These are phyloP conservation scores for Agrotis ipsilon DNA, from an alignment of 2,888 invertebrate species.

Conservation along the genomic window DNA sequence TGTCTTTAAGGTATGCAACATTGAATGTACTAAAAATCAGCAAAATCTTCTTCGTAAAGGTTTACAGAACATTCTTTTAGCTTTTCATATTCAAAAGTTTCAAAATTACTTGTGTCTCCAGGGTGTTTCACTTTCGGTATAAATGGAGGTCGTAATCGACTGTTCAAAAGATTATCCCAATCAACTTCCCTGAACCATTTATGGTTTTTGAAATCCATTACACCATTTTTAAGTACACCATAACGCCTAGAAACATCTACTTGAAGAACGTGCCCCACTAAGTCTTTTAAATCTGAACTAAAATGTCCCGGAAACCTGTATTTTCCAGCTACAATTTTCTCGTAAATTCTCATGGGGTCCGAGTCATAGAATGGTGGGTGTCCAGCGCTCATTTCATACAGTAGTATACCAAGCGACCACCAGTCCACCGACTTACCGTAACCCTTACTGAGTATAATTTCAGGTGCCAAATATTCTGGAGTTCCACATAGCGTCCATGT, in stretches of 20 bases:
- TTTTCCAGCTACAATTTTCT: conserved; percentile 97
- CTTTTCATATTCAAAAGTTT: conserved; percentile 91
- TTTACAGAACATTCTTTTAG: conserved; percentile 89
- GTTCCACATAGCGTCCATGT: conserved; percentile 99
- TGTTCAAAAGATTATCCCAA: conserved; percentile 96
- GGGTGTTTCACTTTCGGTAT: conserved; percentile 91
- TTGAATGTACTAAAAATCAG: conserved; percentile 90
- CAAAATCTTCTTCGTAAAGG: conserved; percentile 92
- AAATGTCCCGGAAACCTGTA: conserved; percentile 96
- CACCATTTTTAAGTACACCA: conserved; percentile 97
- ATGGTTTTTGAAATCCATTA: conserved; percentile 97
- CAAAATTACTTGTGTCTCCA: conserved; percentile 94
- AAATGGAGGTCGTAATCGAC: conserved; percentile 93
- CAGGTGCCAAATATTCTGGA: conserved; percentile 99
- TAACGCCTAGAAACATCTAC: conserved; percentile 91
- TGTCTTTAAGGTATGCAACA: not conserved
- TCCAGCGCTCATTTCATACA: conserved; percentile 98
- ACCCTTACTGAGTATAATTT: conserved; percentile 97
- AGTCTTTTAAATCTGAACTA: conserved; percentile 94
- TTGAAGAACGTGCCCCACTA: conserved; percentile 95
- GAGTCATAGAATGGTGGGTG: conserved; percentile 98
- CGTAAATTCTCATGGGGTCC: conserved; percentile 98
- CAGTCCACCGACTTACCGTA: conserved; percentile 98
- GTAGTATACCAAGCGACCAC: conserved; percentile 97
- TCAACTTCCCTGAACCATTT: conserved; percentile 97